These are phyloP conservation scores for Ispidina picta DNA, from an alignment of 2,797 vertebrate species.

Conservation along the genomic window DNA sequence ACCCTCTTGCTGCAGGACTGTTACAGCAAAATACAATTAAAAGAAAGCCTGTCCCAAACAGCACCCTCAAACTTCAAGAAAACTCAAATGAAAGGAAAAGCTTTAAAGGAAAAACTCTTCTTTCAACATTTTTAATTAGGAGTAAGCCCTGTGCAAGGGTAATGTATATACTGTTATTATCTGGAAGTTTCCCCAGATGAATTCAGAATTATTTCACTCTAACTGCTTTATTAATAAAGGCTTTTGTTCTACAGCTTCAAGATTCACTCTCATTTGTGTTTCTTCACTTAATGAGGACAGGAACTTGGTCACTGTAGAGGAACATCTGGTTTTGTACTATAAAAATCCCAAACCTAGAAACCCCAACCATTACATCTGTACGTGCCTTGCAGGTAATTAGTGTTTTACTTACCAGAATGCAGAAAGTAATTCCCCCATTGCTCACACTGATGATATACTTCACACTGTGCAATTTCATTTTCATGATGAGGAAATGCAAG, in stretches of 20 bases:
- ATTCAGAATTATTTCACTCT: neutral
- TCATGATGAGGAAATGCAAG: constrained; percentile 97
- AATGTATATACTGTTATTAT: neutral
- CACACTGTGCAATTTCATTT: constrained; percentile 95
- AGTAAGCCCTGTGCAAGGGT: neutral
- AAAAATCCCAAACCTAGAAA: neutral
- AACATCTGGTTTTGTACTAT: neutral
- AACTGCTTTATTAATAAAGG: neutral
- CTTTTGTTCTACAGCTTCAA: neutral
- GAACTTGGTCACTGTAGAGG: neutral
- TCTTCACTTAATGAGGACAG: neutral
- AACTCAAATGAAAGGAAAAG: neutral
- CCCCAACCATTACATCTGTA: neutral
- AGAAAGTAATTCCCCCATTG: constrained; percentile 98
- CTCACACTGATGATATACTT: constrained; percentile 88
- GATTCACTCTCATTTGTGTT: neutral
- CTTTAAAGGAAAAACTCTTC: neutral
- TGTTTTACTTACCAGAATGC: constrained; percentile 87
- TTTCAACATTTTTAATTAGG: neutral
- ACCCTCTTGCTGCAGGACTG: neutral
- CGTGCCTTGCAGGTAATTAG: neutral
- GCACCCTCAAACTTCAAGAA: neutral
- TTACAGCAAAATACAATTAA: neutral
- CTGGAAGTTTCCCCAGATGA: neutral
- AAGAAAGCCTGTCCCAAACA: neutral